These are phyloP conservation scores for Crotalus tigris DNA, from an alignment of 2,113 vertebrate species.

Conservation along the genomic window DNA sequence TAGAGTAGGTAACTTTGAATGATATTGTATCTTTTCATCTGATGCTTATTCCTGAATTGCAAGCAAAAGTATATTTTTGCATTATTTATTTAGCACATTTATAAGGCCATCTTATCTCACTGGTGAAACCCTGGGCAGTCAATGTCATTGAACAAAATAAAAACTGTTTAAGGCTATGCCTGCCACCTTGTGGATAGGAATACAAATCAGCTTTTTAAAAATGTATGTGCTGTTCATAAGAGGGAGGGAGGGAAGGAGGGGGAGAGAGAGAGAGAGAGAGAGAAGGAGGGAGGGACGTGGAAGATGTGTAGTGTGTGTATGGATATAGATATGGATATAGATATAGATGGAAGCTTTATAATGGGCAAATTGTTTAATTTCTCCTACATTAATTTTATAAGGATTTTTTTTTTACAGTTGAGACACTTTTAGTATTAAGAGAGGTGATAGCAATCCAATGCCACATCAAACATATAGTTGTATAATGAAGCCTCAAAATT, in stretches of 20 bases:
- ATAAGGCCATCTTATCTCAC: not conserved
- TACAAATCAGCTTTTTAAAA: not conserved
- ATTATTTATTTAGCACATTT: not conserved
- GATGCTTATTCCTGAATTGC: not conserved
- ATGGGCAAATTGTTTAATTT: not conserved
- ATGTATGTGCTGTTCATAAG: not conserved
- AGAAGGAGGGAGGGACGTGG: too few species aligned
- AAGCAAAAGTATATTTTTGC: not conserved
- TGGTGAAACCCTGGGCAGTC: not conserved
- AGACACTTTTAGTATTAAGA: not conserved
- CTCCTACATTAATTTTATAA: not conserved
- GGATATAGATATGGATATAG: not conserved
- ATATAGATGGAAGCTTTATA: not conserved
- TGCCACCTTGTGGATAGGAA: slow-evolving; percentile 58
- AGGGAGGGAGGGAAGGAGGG: too few species aligned
- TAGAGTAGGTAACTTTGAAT: slow-evolving; percentile 77
- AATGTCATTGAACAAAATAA: not conserved
- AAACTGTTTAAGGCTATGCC: slow-evolving; percentile 27
- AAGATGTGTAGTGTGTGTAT: not conserved
- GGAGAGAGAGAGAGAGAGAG: accelerated
- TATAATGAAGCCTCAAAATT: not conserved
- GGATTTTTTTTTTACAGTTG: not conserved
- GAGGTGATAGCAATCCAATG: not conserved
- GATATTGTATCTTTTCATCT: not conserved
- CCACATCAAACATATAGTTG: not conserved